phyloP scores from a whole-genome alignment of 2,113 vertebrate species.

The Donacobius atricapilla region DNA sequence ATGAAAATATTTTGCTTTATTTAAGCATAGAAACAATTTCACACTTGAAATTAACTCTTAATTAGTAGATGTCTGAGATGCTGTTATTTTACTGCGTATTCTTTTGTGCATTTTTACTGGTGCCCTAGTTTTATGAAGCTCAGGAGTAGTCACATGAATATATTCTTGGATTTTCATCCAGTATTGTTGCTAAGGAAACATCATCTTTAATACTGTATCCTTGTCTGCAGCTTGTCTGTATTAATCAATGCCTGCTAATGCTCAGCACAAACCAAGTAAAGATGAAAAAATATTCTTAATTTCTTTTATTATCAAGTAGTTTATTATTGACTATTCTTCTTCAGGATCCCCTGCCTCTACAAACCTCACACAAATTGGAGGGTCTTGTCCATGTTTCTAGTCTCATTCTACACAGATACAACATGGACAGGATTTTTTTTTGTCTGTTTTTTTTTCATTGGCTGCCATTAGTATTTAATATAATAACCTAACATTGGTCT shows the following conservation, averaged over 20 bases:
- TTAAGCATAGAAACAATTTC: not conserved
- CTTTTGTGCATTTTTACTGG: slow-evolving; percentile 41
- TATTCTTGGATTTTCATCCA: slow-evolving; percentile 57
- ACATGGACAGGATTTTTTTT: not conserved
- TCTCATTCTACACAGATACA: not conserved
- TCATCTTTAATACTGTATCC: slow-evolving; percentile 61
- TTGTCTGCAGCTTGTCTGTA: slow-evolving; percentile 56
- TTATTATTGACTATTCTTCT: not conserved
- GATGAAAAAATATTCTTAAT: not conserved
- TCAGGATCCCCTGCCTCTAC: not conserved
- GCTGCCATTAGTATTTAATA: not conserved
- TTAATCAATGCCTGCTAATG: slow-evolving; percentile 42
- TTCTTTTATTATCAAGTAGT: not conserved
- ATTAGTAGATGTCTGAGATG: not conserved
- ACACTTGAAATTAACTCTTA: not conserved
- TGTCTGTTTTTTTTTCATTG: not conserved
- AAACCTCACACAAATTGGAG: not conserved
- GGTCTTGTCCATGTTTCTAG: not conserved
- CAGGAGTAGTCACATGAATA: slow-evolving; percentile 53
- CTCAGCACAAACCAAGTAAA: not conserved
- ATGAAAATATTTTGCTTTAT: not conserved
- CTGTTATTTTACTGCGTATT: slow-evolving; percentile 5
- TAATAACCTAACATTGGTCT: not conserved
- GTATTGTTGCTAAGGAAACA: slow-evolving; percentile 67
- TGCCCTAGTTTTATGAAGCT: slow-evolving; percentile 59